Evolutionary conservation across 23 tunicate genomes (phyloP).

Genomic region (Aplidium turbinatum): DNA sequence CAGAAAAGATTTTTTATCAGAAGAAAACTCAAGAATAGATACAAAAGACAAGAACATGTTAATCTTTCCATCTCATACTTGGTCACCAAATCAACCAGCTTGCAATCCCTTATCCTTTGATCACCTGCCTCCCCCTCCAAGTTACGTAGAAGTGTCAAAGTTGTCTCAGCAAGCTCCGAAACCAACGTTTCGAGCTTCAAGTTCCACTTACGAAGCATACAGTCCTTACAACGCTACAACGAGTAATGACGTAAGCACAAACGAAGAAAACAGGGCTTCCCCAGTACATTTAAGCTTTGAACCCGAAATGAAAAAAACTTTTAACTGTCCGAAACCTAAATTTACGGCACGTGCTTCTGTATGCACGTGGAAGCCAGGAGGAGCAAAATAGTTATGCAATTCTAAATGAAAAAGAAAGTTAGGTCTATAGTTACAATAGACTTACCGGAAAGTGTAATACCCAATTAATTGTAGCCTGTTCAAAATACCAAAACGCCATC

Average conservation of each 20-base stretch:
- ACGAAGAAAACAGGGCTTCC: neutral
- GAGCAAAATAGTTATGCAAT: neutral
- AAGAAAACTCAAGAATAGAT: neutral
- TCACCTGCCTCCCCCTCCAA: slow-evolving; percentile 20
- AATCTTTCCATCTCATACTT: neutral
- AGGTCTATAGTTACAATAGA: no score
- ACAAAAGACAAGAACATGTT: neutral
- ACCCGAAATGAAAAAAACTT: no score
- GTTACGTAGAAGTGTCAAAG: slow-evolving; percentile 17
- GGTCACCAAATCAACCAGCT: slow-evolving; percentile 6
- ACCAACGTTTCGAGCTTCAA: slow-evolving; percentile 18
- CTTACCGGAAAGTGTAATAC: no score
- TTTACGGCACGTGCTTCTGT: slow-evolving; percentile 2
- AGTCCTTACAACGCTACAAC: neutral
- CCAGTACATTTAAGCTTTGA: no score
- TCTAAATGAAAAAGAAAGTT: no score
- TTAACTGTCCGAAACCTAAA: slow-evolving; percentile 12
- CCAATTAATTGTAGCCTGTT: no score
- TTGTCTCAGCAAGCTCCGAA: neutral
- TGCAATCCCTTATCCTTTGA: neutral
- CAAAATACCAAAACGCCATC: no score
- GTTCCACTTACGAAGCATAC: neutral
- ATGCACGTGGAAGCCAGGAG: slow-evolving; percentile 15
- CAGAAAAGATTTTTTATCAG: no score
- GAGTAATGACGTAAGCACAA: neutral